Percentiles rank a stretch among this genome's conserved stretches.
These are phyloP conservation scores for Lateolabrax maculatus DNA, from an alignment of 2,797 vertebrate genomes.

Conservation along the genomic window DNA sequence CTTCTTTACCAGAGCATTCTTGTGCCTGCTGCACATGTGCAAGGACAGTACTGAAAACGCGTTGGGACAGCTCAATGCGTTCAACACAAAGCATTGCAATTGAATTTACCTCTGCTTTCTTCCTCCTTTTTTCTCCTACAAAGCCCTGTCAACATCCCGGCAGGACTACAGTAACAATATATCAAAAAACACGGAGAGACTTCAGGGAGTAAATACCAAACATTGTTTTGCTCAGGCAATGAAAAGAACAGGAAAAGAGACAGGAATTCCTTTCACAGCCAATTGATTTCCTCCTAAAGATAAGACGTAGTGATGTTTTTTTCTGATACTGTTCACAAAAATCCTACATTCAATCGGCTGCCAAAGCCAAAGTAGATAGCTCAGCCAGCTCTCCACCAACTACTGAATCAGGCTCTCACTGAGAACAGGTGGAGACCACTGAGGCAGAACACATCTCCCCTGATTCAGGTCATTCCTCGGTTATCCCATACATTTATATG, in stretches of 20 bases:
- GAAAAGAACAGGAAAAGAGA: slow-evolving; percentile 24
- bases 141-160: slow-evolving; percentile 23
- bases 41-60: no score
- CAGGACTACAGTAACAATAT: slow-evolving; percentile 37
- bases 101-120: slow-evolving; percentile 17
- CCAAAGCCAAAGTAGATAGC: slow-evolving; percentile 26
- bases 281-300: slow-evolving; percentile 56
- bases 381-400: slow-evolving; percentile 17
- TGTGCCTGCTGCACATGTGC: no score
- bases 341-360: slow-evolving; percentile 24
- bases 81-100: slow-evolving; percentile 13
- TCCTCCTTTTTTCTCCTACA: not conserved
- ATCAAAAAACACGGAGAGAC: slow-evolving; percentile 29
- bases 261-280: slow-evolving; percentile 34
- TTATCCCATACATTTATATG: slow-evolving; percentile 53
- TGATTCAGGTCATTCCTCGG: slow-evolving; percentile 58
- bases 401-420: slow-evolving; percentile 25
- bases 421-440: slow-evolving; percentile 49
- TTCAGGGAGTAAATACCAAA: slow-evolving; percentile 43
- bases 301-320: slow-evolving; percentile 39
- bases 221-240: slow-evolving; percentile 43
- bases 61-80: not conserved
- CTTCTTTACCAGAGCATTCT: no score
- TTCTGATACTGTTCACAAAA: slow-evolving; percentile 46
- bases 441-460: slow-evolving; percentile 54